These are phyloP conservation scores for Chromis chromis DNA, from an alignment of 2,797 vertebrate species.

Conservation along the genomic window DNA sequence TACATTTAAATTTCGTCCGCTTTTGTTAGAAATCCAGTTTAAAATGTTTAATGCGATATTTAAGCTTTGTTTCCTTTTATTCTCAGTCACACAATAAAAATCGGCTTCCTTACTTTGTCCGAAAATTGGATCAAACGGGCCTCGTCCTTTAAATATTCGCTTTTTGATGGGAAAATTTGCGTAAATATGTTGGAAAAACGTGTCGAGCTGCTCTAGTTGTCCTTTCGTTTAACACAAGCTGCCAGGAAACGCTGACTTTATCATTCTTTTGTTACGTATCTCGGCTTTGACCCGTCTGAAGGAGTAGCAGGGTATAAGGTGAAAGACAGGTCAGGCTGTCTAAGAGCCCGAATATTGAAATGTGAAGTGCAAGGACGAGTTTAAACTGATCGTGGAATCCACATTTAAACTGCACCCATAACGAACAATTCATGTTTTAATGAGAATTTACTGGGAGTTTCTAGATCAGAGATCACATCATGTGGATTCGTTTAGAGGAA, in stretches of 20 bases:
- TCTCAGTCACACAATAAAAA: neutral
- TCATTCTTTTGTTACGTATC: constrained; percentile 92
- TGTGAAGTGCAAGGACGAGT: constrained; percentile 68
- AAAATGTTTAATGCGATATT: neutral
- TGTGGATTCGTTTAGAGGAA: no score
- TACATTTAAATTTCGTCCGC: neutral
- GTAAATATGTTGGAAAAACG: constrained; percentile 12
- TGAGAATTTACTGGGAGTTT: neutral
- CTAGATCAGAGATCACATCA: neutral
- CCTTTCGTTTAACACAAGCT: constrained; percentile 53
- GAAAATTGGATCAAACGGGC: constrained; percentile 18
- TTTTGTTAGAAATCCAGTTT: neutral
- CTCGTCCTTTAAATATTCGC: constrained; percentile 5
- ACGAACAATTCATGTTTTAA: constrained; percentile 21
- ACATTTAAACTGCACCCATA: neutral
- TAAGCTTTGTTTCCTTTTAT: neutral
- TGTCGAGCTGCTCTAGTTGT: constrained; percentile 16
- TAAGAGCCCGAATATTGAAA: constrained; percentile 88
- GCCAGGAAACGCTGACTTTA: constrained; percentile 89
- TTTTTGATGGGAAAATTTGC: neutral
- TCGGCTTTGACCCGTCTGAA: constrained; percentile 98
- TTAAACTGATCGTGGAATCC: neutral
- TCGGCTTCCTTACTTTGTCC: fast-evolving
- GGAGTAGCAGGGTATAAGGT: constrained; percentile 90
- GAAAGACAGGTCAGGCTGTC: constrained; percentile 98